phyloP scores from a whole-genome alignment of 2,113 vertebrate genomes.

The Tamias sibiricus region DNA sequence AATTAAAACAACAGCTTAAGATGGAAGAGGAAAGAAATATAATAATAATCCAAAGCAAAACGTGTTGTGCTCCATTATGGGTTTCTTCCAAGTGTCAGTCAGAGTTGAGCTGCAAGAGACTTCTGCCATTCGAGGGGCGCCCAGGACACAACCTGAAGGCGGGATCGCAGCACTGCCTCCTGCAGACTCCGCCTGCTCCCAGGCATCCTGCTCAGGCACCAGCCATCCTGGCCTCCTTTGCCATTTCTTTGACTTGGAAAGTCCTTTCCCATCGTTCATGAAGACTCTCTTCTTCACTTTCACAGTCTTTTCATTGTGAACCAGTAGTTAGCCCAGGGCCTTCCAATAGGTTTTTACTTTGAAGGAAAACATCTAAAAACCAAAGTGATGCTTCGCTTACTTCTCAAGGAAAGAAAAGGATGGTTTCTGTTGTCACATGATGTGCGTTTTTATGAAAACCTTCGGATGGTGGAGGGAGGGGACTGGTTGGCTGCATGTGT shows the following conservation, averaged over 20 bases:
- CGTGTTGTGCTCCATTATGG: fast-evolving
- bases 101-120: neutral
- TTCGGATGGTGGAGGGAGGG: neutral
- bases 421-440: neutral
- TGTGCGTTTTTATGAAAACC: neutral
- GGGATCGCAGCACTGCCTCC: fast-evolving
- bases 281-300: neutral
- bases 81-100: neutral
- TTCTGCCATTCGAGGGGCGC: neutral
- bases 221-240: neutral
- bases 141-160: neutral
- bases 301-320: neutral
- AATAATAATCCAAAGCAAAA: neutral
- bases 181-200: fast-evolving
- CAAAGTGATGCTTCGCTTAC: neutral
- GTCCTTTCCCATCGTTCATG: neutral
- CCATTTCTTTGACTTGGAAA: neutral
- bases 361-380: neutral
- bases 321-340: neutral
- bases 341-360: neutral
- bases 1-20: no score
- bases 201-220: neutral
- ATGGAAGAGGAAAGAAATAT: neutral
- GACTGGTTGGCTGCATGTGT: neutral
- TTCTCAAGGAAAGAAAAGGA: neutral